These are phyloP conservation scores for Anastrepha ludens DNA, from an alignment of 1,140 invertebrate genomes.

Conservation along the genomic window DNA sequence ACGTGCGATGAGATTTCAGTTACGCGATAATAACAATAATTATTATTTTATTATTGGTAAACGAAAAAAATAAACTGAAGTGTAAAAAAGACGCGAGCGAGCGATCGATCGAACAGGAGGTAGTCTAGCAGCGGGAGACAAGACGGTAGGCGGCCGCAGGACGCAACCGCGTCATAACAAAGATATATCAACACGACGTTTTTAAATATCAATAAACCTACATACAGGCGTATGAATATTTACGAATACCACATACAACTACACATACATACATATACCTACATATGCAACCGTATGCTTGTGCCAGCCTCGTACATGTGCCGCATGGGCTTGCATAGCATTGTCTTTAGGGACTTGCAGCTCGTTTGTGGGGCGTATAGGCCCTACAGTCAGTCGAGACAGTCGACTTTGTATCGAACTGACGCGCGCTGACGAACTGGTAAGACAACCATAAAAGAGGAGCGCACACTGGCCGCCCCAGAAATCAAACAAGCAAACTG, in stretches of 20 bases:
- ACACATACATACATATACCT: not conserved
- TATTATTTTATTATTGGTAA: slow-evolving; percentile 55
- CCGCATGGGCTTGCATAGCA: not conserved
- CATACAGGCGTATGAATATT: not conserved
- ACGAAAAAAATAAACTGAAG: slow-evolving; percentile 15
- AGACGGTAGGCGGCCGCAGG: not conserved
- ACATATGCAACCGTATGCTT: no score
- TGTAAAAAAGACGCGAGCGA: slow-evolving; percentile 44
- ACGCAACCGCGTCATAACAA: not conserved
- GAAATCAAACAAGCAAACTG: not conserved
- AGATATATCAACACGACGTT: slow-evolving; percentile 29
- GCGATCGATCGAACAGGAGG: not conserved
- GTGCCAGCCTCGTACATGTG: no score
- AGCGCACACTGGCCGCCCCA: not conserved
- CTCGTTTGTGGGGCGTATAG: slow-evolving; percentile 1
- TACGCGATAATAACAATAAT: slow-evolving; percentile 57
- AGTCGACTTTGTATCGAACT: slow-evolving; percentile 4
- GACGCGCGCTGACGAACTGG: slow-evolving; percentile 28
- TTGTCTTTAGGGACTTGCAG: slow-evolving; percentile 7
- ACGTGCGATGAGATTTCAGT: slow-evolving; percentile 54
- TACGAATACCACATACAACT: not conserved
- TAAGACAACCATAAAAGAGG: not conserved
- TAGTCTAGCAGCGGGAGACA: not conserved
- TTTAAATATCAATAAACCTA: not conserved
- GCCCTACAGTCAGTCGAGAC: not conserved